Evolutionary conservation across 2,797 vertebrate species (phyloP).

Genomic region (Pseudochaenichthys georgianus): DNA sequence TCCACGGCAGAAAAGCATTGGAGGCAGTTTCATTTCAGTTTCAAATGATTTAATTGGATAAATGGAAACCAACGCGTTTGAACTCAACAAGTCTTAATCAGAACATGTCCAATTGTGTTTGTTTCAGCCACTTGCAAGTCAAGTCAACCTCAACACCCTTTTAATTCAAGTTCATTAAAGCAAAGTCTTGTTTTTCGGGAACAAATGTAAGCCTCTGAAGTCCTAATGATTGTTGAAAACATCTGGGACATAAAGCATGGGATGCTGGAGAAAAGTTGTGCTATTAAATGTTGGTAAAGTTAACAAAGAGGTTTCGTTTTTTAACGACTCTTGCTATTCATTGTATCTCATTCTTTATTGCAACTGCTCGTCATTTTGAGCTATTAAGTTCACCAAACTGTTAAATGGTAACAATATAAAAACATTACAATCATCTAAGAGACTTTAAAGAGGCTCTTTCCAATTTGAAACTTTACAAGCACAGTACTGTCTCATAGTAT

Average conservation of each 20-base stretch:
- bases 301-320: conserved; percentile 4
- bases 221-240: not conserved
- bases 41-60: no score
- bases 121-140: not conserved
- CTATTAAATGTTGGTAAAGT: not conserved
- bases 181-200: not conserved
- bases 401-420: not conserved
- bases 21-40: no score
- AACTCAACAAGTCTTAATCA: not conserved
- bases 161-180: not conserved
- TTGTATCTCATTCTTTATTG: not conserved
- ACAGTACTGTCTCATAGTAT: not conserved
- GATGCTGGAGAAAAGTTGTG: not conserved
- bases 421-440: not conserved
- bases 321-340: not conserved
- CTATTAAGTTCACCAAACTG: not conserved
- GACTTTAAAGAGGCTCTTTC: not conserved
- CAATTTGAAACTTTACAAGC: conserved; percentile 2
- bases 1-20: no score
- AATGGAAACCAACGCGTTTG: no score
- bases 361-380: not conserved
- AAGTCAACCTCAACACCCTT: conserved; percentile 7
- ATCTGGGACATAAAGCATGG: not conserved
- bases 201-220: not conserved
- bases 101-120: not conserved